These are phyloP conservation scores for Lepidocolaptes lacrymiger DNA, from an alignment of 2,797 vertebrate genomes.

Conservation along the genomic window DNA sequence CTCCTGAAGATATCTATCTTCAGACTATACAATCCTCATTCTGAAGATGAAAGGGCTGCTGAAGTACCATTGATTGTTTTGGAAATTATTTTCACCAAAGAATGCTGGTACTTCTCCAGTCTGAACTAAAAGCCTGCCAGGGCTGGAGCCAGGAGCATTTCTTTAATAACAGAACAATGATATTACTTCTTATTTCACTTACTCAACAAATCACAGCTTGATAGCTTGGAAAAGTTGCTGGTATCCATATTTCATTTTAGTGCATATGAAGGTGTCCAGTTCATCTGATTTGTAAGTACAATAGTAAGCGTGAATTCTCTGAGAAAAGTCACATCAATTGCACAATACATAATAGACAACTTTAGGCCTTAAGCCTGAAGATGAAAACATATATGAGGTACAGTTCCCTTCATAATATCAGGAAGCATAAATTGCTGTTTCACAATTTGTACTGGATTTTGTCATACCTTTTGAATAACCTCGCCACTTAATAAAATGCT, in stretches of 20 bases:
- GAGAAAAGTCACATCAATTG: background rate
- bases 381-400: background rate
- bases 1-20: constrained; percentile 14
- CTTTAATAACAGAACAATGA: constrained; percentile 1
- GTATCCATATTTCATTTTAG: background rate
- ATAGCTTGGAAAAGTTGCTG: background rate
- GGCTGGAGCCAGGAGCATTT: background rate
- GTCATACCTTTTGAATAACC: constrained; percentile 20
- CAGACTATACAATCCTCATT: background rate
- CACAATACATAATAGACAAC: background rate
- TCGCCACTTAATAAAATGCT: constrained; percentile 34
- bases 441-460: constrained; percentile 2
- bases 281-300: constrained; percentile 6
- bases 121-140: background rate
- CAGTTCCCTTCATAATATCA: background rate
- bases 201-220: constrained; percentile 8
- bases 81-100: constrained; percentile 45
- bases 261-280: background rate
- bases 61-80: constrained; percentile 37
- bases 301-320: background rate
- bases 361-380: background rate
- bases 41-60: constrained; percentile 8
- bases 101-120: constrained; percentile 4
- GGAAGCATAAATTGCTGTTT: background rate
- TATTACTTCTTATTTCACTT: constrained; percentile 37